phyloP scores from a whole-genome alignment of 1,140 invertebrate genomes.

The Aphis craccivora region DNA sequence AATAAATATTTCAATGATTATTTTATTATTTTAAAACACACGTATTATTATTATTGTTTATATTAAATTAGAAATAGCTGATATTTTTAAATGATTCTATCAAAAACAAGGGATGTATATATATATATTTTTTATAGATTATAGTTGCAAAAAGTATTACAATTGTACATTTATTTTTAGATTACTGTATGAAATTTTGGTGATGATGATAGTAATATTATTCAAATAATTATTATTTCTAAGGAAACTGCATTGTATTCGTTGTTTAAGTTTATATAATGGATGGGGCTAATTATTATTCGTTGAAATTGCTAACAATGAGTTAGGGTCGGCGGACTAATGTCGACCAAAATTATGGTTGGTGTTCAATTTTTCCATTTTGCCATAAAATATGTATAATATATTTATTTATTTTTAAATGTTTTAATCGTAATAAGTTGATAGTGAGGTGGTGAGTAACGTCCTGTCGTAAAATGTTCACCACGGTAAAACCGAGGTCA shows the following conservation, averaged over 20 bases:
- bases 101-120: too few relatives aligned
- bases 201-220: background rate
- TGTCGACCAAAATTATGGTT: slow-evolving; percentile 1
- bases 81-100: too few relatives aligned
- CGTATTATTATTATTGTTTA: too few relatives aligned
- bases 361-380: background rate
- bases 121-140: too few relatives aligned
- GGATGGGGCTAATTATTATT: slow-evolving; percentile 10
- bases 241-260: background rate
- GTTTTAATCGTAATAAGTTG: background rate
- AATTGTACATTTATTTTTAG: background rate
- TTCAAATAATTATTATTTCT: slow-evolving; percentile 6
- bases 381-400: background rate
- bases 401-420: background rate
- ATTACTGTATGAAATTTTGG: background rate
- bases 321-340: background rate
- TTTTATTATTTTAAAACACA: too few relatives aligned
- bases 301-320: background rate
- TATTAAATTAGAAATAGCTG: too few relatives aligned
- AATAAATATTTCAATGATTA: too few relatives aligned
- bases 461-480: background rate
- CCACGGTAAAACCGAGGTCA: background rate
- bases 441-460: background rate
- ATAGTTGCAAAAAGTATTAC: background rate
- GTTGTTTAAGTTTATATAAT: slow-evolving; percentile 1